Percentiles rank a stretch among this genome's conserved stretches.
Conservation (phyloP, 1,140 invertebrate species). For the Lordiphosa collinella region DNA sequence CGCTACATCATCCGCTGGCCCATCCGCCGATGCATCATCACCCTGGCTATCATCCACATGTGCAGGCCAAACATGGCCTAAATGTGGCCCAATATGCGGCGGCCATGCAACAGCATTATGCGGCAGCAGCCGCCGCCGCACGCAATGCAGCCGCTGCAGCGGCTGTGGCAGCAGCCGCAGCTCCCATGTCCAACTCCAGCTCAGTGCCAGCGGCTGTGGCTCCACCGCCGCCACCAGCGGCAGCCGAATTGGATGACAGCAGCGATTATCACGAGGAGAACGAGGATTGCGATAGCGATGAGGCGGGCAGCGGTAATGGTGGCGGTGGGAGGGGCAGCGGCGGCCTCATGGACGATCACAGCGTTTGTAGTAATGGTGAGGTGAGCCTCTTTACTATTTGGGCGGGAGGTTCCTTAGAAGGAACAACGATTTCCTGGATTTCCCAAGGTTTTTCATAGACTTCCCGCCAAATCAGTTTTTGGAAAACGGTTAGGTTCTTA, state of each 20-base stretch:
- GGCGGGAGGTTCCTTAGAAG: too few species aligned
- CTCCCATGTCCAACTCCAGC: neutral
- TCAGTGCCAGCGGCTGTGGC: neutral
- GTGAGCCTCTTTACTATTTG: constrained; percentile 76
- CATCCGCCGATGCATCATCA: constrained; percentile 37
- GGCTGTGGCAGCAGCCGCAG: constrained; percentile 44
- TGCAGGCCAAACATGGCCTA: constrained; percentile 48
- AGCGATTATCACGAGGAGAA: constrained; percentile 77
- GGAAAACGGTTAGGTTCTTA: too few species aligned
- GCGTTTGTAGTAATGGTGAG: constrained; percentile 80
- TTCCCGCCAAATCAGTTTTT: too few species aligned
- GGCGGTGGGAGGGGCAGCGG: constrained; percentile 43
- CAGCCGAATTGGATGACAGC: constrained; percentile 62
- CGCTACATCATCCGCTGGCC: constrained; percentile 29
- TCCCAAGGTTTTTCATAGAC: too few species aligned
- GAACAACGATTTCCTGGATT: too few species aligned
- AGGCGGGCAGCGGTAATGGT: constrained; percentile 48
- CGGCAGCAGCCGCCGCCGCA: constrained; percentile 62
- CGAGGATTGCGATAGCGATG: constrained; percentile 75
- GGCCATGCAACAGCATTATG: constrained; percentile 75
- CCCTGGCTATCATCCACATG: constrained; percentile 24
- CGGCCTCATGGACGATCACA: constrained; percentile 74
- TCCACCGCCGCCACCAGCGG: constrained; percentile 10
- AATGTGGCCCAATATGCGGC: constrained; percentile 75
- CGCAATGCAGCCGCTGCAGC: constrained; percentile 58